Evolutionary conservation across 2,113 vertebrate genomes (phyloP).

Genomic region (Corythaixoides concolor): DNA sequence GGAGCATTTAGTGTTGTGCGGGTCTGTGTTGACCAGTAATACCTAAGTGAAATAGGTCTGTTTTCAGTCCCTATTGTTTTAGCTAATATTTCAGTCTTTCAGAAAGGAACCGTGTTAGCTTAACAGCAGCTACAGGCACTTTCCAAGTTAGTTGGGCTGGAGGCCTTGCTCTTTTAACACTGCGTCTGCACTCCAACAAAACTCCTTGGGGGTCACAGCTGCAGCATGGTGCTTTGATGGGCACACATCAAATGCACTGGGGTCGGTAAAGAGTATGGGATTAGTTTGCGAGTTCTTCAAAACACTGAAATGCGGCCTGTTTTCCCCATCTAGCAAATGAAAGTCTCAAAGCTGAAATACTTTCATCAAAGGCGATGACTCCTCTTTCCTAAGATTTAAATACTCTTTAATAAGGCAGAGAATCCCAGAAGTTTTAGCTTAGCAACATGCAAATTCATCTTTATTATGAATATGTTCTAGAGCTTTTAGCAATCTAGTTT

Average conservation of each 20-base stretch:
- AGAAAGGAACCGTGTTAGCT: rapidly evolving
- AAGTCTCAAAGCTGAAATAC: not conserved
- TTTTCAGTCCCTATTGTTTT: rapidly evolving
- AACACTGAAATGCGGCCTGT: rapidly evolving
- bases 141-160: not conserved
- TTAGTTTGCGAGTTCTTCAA: not conserved
- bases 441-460: not conserved
- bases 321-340: not conserved
- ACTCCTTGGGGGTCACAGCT: not conserved
- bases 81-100: not conserved
- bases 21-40: rapidly evolving
- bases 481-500: not conserved
- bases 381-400: not conserved
- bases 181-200: not conserved
- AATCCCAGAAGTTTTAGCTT: not conserved
- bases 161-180: rapidly evolving
- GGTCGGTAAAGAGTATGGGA: rapidly evolving
- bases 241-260: rapidly evolving
- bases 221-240: too few species aligned
- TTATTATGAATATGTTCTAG: not conserved
- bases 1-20: rapidly evolving
- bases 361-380: not conserved
- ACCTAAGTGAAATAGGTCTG: rapidly evolving
- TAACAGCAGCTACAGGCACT: rapidly evolving
- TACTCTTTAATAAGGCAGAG: not conserved